Conservation (phyloP, 2,113 vertebrate genomes). For the Microtus richardsoni region DNA sequence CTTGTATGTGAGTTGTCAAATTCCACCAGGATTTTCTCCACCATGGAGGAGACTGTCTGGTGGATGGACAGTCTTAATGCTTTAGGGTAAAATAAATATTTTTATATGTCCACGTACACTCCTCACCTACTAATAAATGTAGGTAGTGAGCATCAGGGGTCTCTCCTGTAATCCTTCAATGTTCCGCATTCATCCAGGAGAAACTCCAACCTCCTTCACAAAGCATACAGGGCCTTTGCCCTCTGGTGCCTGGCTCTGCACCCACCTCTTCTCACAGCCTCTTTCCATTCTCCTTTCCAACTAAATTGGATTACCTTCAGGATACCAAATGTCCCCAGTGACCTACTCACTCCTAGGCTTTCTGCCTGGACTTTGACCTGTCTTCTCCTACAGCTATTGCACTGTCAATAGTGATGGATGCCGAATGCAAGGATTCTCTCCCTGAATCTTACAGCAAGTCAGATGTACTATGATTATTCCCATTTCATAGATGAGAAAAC, state of each 20-base stretch:
- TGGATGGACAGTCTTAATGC: background rate
- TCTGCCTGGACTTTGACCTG: background rate
- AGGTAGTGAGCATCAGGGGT: background rate
- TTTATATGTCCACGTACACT: background rate
- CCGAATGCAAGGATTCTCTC: background rate
- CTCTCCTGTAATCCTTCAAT: background rate
- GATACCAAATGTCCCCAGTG: background rate
- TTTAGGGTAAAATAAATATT: conserved; percentile 16
- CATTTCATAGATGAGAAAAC: conserved; percentile 20
- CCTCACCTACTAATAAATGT: background rate
- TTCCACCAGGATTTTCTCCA: conserved; percentile 18
- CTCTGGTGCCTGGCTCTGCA: background rate
- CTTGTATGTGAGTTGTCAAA: conserved; percentile 36
- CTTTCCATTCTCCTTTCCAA: background rate
- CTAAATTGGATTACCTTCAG: background rate
- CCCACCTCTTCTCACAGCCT: background rate
- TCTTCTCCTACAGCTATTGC: background rate
- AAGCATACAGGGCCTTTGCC: background rate
- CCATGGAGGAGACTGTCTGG: conserved; percentile 29
- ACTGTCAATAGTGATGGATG: background rate
- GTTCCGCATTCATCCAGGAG: background rate
- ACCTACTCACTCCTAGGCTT: background rate
- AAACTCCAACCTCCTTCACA: background rate
- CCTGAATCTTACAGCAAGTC: background rate
- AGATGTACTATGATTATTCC: background rate